Base-by-base conservation (phyloP, 2,113 vertebrate species). In the Cromileptes altivelis region DNA sequence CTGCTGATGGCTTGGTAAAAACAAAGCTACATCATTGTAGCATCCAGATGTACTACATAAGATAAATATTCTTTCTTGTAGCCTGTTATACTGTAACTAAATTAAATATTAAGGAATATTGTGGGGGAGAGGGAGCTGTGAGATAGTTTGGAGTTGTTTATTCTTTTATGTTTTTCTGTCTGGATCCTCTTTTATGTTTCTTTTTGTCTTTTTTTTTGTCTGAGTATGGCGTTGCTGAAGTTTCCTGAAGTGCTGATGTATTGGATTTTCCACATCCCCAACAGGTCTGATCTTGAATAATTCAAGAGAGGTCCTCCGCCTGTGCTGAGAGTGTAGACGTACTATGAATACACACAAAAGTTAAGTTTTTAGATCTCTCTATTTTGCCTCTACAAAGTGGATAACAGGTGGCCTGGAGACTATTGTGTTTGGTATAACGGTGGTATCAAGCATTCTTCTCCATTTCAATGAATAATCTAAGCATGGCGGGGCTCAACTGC, bases 171-270 rank as follows among this genome's bases (percentile, higher is more conserved):
- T 78, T 77, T 37, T 80, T 80, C 37, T 86, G 47, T 60, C n/a
- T 70, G 15, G 40, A 61, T 80, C 23, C 49, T 80, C 42, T 87
- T 90, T 91, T 72, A 80, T 74, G 63, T 82, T 19, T 40, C 11
- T 62, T 63, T 12, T 57, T 33, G 18, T 7, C 30, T 33, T 23
- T 2, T 19, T 55, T 81, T 87, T 75, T 78, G 64, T 81, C 27
- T 85, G 67, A 83, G 65, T 70, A 57, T 23, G 55, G 58, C 45
- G 18, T 68, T 68, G 65, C 69, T 49, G 40, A 88, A 77, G 84
- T 92, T 88, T 93, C 85, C 86, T 86, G 78, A 92, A 94, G 84
- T 91, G 91, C 89, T 92, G 90, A 92, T 88, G 75, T 91, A 70
- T 89, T 74, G 90, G 81, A 71, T 90, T 91, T 90, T 69, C 42